Percentiles rank a stretch among this genome's conserved stretches.
These are phyloP conservation scores for Furcula furcula DNA, from an alignment of 2,888 invertebrate genomes.

Conservation along the genomic window DNA sequence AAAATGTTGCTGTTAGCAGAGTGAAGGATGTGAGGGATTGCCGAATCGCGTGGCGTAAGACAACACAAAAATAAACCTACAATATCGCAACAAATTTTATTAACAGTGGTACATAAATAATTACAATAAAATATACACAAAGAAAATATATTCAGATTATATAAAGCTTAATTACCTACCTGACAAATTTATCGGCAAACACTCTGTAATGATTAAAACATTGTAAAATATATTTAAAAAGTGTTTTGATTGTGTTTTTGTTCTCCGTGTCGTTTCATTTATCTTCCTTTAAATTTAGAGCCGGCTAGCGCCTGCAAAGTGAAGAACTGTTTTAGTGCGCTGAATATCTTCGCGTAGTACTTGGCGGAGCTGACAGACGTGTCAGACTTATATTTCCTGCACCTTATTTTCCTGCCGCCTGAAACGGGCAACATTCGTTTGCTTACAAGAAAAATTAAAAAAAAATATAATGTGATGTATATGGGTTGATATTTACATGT, in stretches of 20 bases:
- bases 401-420: conserved; percentile 79
- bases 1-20: background rate
- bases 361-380: conserved; percentile 68
- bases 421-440: conserved; percentile 54
- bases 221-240: conserved; percentile 19
- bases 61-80: conserved; percentile 25
- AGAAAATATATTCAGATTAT: conserved; percentile 48
- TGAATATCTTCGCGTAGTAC: conserved; percentile 74
- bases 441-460: conserved; percentile 48
- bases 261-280: conserved; percentile 24
- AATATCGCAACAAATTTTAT: conserved; percentile 63
- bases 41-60: conserved; percentile 9
- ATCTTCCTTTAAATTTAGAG: conserved; percentile 75
- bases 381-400: conserved; percentile 73
- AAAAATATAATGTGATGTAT: conserved; percentile 25
- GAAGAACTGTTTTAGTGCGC: conserved; percentile 78
- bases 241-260: conserved; percentile 16
- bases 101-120: conserved; percentile 67
- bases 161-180: conserved; percentile 51
- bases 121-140: conserved; percentile 67
- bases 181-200: conserved; percentile 48
- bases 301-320: conserved; percentile 74
- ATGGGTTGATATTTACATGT: conserved; percentile 75
- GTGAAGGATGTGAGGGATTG: background rate
- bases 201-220: conserved; percentile 26